Base-by-base conservation (phyloP, 2,888 invertebrate genomes). In the Pyrocoelia pectoralis region DNA sequence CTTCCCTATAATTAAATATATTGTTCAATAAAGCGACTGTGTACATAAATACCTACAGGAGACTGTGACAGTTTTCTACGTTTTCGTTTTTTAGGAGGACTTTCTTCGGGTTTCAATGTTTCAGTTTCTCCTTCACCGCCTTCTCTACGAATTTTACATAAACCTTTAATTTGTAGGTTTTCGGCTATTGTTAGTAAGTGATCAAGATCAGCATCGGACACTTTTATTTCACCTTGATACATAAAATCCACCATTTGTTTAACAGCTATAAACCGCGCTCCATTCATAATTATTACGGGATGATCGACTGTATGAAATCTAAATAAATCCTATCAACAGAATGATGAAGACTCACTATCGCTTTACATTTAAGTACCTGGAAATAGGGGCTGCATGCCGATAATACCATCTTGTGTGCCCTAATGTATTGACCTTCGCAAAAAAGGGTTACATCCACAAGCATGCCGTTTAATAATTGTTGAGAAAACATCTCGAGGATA, bases 201-300 rank as follows among this genome's bases (percentile, higher is more conserved):
- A 56, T 81, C 80, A 65, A 84, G 72, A 65, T 84, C 83, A 12
- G 74, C 71, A 68, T 84, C 83, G 3, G 77, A 72, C 8, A 84
- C 82, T 73, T 81, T 82, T n/a, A 84, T 80, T 76, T 84, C 83
- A 13, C 84, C 84, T 64, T 78, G 77, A 71, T 84, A 84, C 80
- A 84, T 83, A 68, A 84, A 84, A 58, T 81, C 81, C 17, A 84
- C 76, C 29, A 84, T 80, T 53, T 80, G 75, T 66, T 80, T 79
- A 2, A 84, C 73, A 70, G 83, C 80, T 6, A 73, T 72, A 61
- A 79, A 81, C 65, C 77, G 79, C 19, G 82, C 77, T 15, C 81
- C 81, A 67, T 82, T 82, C 68, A 84, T 75, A 46, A 84, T 79
- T 18, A 84, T 81, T 13, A 83, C 70, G 8, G 83, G 82, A 70